Evolutionary conservation across 2,888 invertebrate species (phyloP).

Genomic region (Coleophora flavipennella): DNA sequence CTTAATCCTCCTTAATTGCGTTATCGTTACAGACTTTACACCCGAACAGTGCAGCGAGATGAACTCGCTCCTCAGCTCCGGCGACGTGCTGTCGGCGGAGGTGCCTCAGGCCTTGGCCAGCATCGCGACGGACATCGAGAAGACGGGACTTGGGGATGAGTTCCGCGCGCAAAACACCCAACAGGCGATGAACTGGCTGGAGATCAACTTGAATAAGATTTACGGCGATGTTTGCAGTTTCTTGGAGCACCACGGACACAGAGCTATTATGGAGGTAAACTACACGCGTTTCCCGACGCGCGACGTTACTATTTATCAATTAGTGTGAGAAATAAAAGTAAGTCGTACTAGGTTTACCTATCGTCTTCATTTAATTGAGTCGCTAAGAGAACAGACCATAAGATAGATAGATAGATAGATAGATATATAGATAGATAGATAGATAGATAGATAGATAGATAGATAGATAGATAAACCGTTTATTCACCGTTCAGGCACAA

Average conservation of each 20-base stretch:
- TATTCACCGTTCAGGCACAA: no score
- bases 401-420: no score
- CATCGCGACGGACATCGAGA: constrained; percentile 52
- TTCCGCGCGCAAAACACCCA: constrained; percentile 62
- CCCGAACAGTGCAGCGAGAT: constrained; percentile 79
- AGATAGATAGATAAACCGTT: no score
- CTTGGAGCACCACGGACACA: constrained; percentile 79
- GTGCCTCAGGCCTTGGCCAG: constrained; percentile 72
- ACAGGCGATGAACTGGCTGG: constrained; percentile 73
- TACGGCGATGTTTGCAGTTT: constrained; percentile 69
- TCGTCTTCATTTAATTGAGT: no score
- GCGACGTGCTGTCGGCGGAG: constrained; percentile 83
- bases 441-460: no score
- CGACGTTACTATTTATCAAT: no score
- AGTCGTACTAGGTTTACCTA: no score
- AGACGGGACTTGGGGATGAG: constrained; percentile 51
- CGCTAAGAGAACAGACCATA: no score
- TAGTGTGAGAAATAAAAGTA: no score
- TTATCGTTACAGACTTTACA: constrained; percentile 69
- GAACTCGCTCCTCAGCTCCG: constrained; percentile 77
- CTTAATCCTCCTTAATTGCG: constrained; percentile 1
- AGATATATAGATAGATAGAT: no score
- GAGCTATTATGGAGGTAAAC: constrained; percentile 78
- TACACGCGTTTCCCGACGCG: no score
- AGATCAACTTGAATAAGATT: constrained; percentile 57